Evolutionary conservation across 2,113 vertebrate species (phyloP).

Genomic region (Heloderma charlesbogerti): DNA sequence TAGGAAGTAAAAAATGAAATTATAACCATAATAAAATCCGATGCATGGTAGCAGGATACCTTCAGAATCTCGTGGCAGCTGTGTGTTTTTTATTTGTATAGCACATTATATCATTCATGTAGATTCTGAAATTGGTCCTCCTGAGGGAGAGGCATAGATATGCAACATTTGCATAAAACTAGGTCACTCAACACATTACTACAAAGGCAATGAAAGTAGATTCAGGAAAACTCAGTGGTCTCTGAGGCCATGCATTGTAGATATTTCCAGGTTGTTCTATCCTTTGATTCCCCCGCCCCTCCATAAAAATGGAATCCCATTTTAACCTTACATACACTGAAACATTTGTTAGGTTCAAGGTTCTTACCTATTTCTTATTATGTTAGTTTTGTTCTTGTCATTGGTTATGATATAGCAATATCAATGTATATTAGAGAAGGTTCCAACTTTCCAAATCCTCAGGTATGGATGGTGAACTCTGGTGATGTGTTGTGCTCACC

Average conservation of each 20-base stretch:
- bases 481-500: no score
- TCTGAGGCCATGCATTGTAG: background rate
- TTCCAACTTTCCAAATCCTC: background rate
- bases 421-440: background rate
- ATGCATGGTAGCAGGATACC: background rate
- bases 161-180: constrained; percentile 3
- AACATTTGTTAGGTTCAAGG: background rate
- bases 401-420: background rate
- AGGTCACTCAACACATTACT: background rate
- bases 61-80: background rate
- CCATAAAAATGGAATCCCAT: background rate
- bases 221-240: constrained; percentile 1
- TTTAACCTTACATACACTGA: background rate
- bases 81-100: background rate
- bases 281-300: constrained; percentile 23
- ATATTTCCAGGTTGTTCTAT: background rate
- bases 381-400: background rate
- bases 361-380: background rate
- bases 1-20: background rate
- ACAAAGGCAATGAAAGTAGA: background rate
- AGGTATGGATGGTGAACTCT: background rate
- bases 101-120: constrained; percentile 10
- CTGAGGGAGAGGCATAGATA: constrained; percentile 1
- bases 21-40: background rate
- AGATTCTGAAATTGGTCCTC: background rate